Evolutionary conservation across 2,888 invertebrate genomes (phyloP), one percentile per base, ranked within the genome.

Genomic region (Dasysyrphus tricinctus): DNA sequence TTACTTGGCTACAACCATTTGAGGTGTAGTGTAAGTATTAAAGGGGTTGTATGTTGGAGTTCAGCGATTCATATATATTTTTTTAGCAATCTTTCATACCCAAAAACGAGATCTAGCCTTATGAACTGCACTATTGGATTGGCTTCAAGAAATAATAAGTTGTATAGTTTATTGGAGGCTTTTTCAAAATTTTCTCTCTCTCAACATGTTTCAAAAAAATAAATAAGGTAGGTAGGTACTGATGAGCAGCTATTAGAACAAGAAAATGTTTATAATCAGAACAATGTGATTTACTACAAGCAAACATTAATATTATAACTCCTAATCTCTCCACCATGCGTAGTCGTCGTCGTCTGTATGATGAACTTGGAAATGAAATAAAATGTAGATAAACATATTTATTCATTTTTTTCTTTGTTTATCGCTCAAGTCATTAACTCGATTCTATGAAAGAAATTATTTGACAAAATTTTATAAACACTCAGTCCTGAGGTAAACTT

Each of bases 351-450:
- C 44, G n/a, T 47, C 6, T n/a, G 19, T 37, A 19, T 67, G 34
- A 49, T 67, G 67, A 67, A 67, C 47, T 65, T 65, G 65, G 32
- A 34, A 65, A n/a, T 7, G 47, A 47, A 65, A 49, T 67, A 49
- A 65, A 65, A 47, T 34, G 32, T 34, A 47, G 67, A 67, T 67
- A 67, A 34, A 49, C 49, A 67, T 34, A 29, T 51, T 51, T 51
- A 47, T 24, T 51, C 6, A 29, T 61, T 19, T 12, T 24, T 29
- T 19, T 32, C 34, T 7, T 14, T 34, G 49, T 49, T 67, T 67
- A 67, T 67, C 67, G 54, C 69, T 24, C 37, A 69, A 32, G 34
- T 37, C 14, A 39, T 12, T 67, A 4, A 32, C 2, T 54, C 11
- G 8, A 0, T 69, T 69, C 39, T 29, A 54, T 54, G 39, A 24